These are phyloP conservation scores for Poecilobothrus nobilitatus DNA, from an alignment of 2,888 invertebrate species.

Conservation along the genomic window DNA sequence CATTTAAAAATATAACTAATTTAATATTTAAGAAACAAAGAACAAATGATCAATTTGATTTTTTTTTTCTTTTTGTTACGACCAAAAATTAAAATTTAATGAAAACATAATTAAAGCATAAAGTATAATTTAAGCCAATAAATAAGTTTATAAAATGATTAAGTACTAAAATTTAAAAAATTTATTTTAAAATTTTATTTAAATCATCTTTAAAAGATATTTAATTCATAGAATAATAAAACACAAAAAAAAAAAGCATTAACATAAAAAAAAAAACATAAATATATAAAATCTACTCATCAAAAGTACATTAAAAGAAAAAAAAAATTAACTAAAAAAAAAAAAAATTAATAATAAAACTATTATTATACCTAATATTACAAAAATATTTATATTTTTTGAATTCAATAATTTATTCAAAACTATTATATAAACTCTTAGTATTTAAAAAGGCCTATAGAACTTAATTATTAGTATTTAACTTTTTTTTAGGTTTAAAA, in stretches of 20 bases:
- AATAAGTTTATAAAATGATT: not conserved
- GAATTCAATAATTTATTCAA: not conserved
- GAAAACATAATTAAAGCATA: no score
- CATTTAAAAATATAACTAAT: no score
- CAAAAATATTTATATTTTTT: not conserved
- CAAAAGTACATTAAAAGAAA: not conserved
- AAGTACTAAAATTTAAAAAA: not conserved
- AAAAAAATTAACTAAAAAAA: not conserved
- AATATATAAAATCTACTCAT: not conserved
- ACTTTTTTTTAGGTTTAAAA: not conserved
- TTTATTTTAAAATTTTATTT: not conserved
- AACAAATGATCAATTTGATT: not conserved
- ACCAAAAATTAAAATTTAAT: not conserved
- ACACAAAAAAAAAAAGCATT: no score
- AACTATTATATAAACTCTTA: not conserved
- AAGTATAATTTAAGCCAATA: no score
- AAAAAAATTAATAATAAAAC: no score
- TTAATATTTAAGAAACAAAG: not conserved
- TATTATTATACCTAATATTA: not conserved
- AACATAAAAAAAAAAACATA: not conserved
- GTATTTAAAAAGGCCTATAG: conserved; percentile 1
- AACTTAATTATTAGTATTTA: not conserved
- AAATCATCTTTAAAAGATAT: not conserved
- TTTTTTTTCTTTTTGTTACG: not conserved
- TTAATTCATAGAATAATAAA: not conserved